Evolutionary conservation across 2,797 vertebrate species (phyloP).

Genomic region (Lithobates sylvaticus): DNA sequence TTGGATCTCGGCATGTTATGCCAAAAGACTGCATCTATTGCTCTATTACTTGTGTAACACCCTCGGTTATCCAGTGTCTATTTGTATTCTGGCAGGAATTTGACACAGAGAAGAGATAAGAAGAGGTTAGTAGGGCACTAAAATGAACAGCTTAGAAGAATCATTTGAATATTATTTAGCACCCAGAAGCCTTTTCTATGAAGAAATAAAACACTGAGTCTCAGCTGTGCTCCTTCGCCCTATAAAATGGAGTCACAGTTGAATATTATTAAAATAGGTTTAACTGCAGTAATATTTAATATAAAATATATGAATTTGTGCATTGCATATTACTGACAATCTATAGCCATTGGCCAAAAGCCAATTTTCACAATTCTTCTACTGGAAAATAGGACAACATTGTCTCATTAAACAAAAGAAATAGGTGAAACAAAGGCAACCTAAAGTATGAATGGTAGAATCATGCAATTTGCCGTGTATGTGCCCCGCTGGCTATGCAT

Average conservation of each 20-base stretch:
- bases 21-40: neutral
- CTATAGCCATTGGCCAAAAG: neutral
- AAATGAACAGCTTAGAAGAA: conserved; percentile 14
- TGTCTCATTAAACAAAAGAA: neutral
- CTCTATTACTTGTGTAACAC: neutral
- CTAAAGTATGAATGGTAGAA: neutral
- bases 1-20: neutral
- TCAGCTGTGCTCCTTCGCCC: neutral
- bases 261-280: conserved; percentile 21
- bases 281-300: conserved; percentile 11
- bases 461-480: neutral
- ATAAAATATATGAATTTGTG: neutral
- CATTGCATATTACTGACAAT: neutral
- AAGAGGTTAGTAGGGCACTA: conserved; percentile 8
- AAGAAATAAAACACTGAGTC: conserved; percentile 14
- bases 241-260: neutral
- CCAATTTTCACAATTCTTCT: neutral
- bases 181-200: conserved; percentile 5
- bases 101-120: conserved; percentile 11
- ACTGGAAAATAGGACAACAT: neutral
- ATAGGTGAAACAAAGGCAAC: neutral
- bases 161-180: conserved; percentile 31
- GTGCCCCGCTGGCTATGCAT: neutral
- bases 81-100: conserved; percentile 21
- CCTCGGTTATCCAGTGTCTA: neutral